Percentiles rank a stretch among this genome's conserved stretches.
phyloP scores from a whole-genome alignment of 1,140 invertebrate genomes.

The Polypedilum vanderplanki region DNA sequence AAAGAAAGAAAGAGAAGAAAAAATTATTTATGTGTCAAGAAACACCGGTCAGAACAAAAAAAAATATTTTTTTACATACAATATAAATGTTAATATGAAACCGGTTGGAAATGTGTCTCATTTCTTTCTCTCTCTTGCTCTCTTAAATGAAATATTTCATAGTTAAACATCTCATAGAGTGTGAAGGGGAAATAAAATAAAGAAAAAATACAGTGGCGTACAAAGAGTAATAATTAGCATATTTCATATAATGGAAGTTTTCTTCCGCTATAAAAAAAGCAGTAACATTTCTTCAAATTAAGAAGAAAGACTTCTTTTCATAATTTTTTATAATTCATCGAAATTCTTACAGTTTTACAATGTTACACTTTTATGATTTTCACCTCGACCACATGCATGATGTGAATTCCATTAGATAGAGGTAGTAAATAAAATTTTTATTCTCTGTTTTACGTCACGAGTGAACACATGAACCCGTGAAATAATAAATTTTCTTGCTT shows the following conservation, averaged over 20 bases:
- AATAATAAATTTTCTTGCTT: no score
- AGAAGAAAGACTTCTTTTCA: background rate
- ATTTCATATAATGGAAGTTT: background rate
- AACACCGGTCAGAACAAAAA: conserved; percentile 10
- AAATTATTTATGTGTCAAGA: conserved; percentile 19
- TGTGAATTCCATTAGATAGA: background rate
- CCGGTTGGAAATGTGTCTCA: conserved; percentile 16
- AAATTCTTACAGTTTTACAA: conserved; percentile 4
- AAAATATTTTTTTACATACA: conserved; percentile 9
- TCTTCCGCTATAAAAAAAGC: background rate
- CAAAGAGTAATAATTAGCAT: background rate
- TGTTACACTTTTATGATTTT: conserved; percentile 14
- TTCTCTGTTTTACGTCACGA: no score
- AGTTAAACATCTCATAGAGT: background rate
- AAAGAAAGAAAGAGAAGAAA: background rate
- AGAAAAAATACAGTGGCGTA: background rate
- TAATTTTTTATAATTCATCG: background rate
- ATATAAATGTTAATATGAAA: conserved; percentile 12
- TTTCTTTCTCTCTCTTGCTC: background rate
- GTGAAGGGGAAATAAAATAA: no score
- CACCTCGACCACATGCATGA: background rate
- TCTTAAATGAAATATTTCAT: conserved; percentile 7
- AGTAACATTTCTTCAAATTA: background rate
- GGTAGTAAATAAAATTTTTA: background rate
- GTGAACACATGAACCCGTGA: background rate